Evolutionary conservation across 2,797 vertebrate species (phyloP).

Genomic region (Sebastolobus altivelis): DNA sequence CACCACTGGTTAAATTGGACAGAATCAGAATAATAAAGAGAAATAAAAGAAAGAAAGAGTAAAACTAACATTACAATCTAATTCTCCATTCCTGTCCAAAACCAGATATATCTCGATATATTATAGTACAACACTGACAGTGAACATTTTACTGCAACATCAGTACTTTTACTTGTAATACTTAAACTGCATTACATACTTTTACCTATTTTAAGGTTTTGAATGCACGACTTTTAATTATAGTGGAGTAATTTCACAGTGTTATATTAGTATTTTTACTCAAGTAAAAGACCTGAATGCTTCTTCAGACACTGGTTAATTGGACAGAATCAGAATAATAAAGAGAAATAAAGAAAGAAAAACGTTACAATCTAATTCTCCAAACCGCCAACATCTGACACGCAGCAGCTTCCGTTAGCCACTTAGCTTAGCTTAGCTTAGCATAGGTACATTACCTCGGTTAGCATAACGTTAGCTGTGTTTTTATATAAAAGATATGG

Average conservation of each 20-base stretch:
- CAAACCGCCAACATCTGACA: background rate
- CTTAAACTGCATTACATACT: background rate
- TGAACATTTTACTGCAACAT: background rate
- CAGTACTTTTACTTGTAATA: background rate
- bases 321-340: too few relatives aligned
- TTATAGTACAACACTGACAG: too few relatives aligned
- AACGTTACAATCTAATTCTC: background rate
- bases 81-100: too few relatives aligned
- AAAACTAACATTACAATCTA: too few relatives aligned
- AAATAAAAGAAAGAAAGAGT: background rate
- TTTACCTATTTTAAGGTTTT: background rate
- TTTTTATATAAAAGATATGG: accelerated
- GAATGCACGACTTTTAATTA: background rate
- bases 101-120: too few relatives aligned
- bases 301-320: too few relatives aligned
- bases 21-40: too few relatives aligned
- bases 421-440: constrained; percentile 14
- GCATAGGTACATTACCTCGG: background rate
- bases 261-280: too few relatives aligned
- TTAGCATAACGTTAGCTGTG: background rate
- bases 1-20: too few relatives aligned
- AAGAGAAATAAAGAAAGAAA: background rate
- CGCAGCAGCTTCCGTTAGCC: constrained; percentile 39
- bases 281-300: too few relatives aligned
- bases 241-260: too few relatives aligned